A percentile compares a stretch with the other conserved stretches of the same genome.
phyloP scores from a whole-genome alignment of 2,888 invertebrate species.

The Rhagonycha lutea region DNA sequence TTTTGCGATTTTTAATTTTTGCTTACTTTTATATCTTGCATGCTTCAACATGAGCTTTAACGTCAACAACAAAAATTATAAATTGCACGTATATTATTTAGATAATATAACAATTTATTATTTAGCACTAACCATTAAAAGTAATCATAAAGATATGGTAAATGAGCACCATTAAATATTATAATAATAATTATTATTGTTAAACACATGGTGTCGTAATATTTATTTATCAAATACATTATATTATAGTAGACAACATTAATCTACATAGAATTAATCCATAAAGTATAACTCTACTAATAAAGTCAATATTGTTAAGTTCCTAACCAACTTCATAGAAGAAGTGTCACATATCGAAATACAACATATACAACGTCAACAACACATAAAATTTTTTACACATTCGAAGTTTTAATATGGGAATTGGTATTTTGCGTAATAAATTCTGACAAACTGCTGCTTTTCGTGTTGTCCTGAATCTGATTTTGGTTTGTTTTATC shows the following conservation, averaged over 20 bases:
- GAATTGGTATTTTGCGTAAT: conserved; percentile 38
- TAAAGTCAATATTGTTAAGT: too few species aligned
- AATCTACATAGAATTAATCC: not conserved
- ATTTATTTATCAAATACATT: not conserved
- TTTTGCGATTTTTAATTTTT: too few species aligned
- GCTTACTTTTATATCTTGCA: too few species aligned
- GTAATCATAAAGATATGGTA: too few species aligned
- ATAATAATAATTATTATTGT: not conserved
- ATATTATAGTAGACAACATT: too few species aligned
- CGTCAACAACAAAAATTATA: too few species aligned
- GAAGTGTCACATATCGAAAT: not conserved
- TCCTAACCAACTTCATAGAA: not conserved
- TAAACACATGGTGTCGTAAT: not conserved
- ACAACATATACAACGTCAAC: not conserved
- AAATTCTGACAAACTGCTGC: conserved; percentile 49
- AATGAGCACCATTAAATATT: too few species aligned
- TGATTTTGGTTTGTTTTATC: conserved; percentile 54
- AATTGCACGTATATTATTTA: too few species aligned
- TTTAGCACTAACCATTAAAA: too few species aligned
- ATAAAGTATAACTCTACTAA: not conserved
- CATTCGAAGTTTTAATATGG: not conserved
- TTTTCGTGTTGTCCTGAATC: conserved; percentile 55
- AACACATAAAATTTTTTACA: not conserved
- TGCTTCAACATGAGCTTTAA: too few species aligned
- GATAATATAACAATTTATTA: too few species aligned